phyloP scores from a whole-genome alignment of 2,888 invertebrate species.

The Craniophora ligustri region DNA sequence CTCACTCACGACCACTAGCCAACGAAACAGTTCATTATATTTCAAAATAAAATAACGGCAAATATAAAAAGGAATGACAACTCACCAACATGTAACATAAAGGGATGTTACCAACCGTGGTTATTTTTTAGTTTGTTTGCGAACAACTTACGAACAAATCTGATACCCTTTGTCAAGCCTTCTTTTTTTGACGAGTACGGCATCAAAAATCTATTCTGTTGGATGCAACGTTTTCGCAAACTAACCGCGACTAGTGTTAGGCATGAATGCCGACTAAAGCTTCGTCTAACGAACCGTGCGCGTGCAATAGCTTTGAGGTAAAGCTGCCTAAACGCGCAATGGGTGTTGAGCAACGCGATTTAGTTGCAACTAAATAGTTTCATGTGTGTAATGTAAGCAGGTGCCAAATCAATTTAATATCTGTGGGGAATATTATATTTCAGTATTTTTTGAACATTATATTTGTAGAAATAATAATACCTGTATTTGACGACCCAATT shows the following conservation, averaged over 20 bases:
- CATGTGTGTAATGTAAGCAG: slow-evolving; percentile 1
- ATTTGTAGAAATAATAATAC: too few relatives aligned
- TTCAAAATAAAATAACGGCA: neutral
- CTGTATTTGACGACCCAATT: too few relatives aligned
- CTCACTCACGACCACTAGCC: too few relatives aligned
- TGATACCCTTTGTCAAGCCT: slow-evolving; percentile 13
- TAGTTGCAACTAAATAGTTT: slow-evolving; percentile 24
- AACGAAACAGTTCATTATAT: too few relatives aligned
- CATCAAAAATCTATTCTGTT: slow-evolving; percentile 39
- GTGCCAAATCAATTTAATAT: too few relatives aligned
- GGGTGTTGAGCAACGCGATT: slow-evolving; percentile 22
- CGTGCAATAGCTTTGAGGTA: slow-evolving; percentile 47
- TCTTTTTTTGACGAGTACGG: slow-evolving; percentile 28
- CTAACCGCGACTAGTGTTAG: slow-evolving; percentile 27
- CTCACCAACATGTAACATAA: slow-evolving; percentile 5
- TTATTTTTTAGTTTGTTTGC: neutral
- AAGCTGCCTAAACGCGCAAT: slow-evolving; percentile 33
- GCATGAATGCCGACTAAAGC: slow-evolving; percentile 51
- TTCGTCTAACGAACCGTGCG: slow-evolving; percentile 63
- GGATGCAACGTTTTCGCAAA: slow-evolving; percentile 46
- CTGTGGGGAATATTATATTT: too few relatives aligned
- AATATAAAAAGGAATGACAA: neutral
- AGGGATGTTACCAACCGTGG: neutral
- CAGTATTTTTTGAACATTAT: too few relatives aligned
- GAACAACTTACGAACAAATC: slow-evolving; percentile 18